Base-by-base conservation (phyloP, 2,797 vertebrate species). In the Oreochromis grahami region DNA sequence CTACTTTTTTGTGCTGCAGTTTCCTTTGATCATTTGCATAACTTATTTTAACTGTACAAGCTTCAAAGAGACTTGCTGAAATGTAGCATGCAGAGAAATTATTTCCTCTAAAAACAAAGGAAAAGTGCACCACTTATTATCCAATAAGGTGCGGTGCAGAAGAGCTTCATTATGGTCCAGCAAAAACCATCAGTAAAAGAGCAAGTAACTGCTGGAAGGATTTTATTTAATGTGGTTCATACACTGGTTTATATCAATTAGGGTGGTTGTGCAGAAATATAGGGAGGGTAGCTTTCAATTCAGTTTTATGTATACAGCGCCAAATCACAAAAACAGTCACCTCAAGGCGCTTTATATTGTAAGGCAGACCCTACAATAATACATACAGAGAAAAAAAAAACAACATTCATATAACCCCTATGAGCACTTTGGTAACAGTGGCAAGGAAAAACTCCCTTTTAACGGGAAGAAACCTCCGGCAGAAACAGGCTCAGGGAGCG, bases 31-130 rank as follows among this genome's bases (percentile, higher is more conserved):
- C 38, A 92, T 95, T 92, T 92, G 88, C 93, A 95, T 92, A 92
- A 84, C 77, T 90, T 92, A 88, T 90, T 90, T 91, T 85, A 93
- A 87, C 91, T 89, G 86, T 81, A 81, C 80, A 76, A 19, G 17
- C 89, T 94, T 94, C 94, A 95, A 94, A 94, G 89, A 63, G 87
- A 84, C 83, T 84, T 7, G 72, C 70, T 90, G 78, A 92, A 89
- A 84, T 36, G 84, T 29, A 68, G 68, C 79, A 82, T 84, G 90
- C 84, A 88, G 88, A 88, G 76, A 84, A 86, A 86, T 63, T 48
- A 77, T 9, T 68, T 48, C 12, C 19, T 82, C 74, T 38, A 51
- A 82, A 85, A 87, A 87, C 45, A 84, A 72, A 68, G 84, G 84
- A 26, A 87, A 90, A 21, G 29, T 8, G 24, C 45, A 48, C 65